Evolutionary conservation across 2,797 vertebrate species (phyloP), one percentile per base, ranked within the genome.

Genomic region (Enteromius radiatus): DNA sequence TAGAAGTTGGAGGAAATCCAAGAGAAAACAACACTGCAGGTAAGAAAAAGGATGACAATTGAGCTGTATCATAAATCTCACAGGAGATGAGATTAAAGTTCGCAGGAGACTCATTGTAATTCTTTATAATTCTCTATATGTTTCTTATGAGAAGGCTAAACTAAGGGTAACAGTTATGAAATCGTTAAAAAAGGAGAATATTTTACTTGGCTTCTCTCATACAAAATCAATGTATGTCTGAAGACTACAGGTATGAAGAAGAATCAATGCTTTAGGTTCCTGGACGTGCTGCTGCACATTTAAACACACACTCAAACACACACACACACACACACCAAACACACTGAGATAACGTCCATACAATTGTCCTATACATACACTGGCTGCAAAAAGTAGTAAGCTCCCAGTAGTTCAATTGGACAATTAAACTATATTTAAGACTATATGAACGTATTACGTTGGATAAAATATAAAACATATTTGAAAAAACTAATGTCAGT

Each of bases 281-380:
- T 49, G 9, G 9, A 73, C 70, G 14, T 73, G 70, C 70, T 36
- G 47, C 43, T 78, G 43, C 71, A 75, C 7, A 21, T 63, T 49
- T 45, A 52, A 36, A 49, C 41, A 56, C 15, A 36, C 56, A 74
- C 41, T 23, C 38, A 49, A 23, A 4, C 33, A 41, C 31, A 71
- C 79, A 3, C 64, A 12, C 19, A 14, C 64, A 23, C 21, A 6
- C 5, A 45, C 41, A 45, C 15, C 31, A 65, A 36, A 36, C 17
- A 17, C 5, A n/a, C 2, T 12, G 38, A 69, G 38, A 43, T n/a
- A 23, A 43, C 12, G 7, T 21, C 38, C 12, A 17, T 43, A 43
- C 36, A 69, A 69, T 8, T 43, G 21, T 68, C 33, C 64, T 11
- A 38, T 3, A 41, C 31, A 41, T 15, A 41, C 11, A 43, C 5